Evolutionary conservation across 2,113 vertebrate genomes (phyloP), one percentile per base, ranked within the genome.

Genomic region (Baryphthengus martii): DNA sequence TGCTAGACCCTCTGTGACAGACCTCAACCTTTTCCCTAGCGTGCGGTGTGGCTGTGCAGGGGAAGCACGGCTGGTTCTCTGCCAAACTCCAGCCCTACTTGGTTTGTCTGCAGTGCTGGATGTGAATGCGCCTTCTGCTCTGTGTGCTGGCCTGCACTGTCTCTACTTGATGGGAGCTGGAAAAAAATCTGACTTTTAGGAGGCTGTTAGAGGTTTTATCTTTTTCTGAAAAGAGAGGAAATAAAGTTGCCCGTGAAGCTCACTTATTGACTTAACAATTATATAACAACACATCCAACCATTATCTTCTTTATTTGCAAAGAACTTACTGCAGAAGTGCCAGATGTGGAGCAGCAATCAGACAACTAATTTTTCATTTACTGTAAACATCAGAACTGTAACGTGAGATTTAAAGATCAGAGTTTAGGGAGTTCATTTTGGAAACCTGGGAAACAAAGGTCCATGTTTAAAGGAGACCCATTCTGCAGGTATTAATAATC

Each of bases 1-100:
- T 39, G 11, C 24, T 24, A 3, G 8, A 35, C 44, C 31, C 37
- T 82, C 14, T 40, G 20, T 1, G 0, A 1, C 17, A 42, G 50
- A 29, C 15, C 59, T 44, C 2, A 7, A 2, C 45, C 24, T 71
- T 81, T 84, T 28, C 42, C 24, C 35, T 31, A 19, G 42, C 1
- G 2, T 65, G 61, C 29, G 0, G 0, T 15, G 33, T 23, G 80
- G 33, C 61, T 35, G 61, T 2, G 6, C 14, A 9, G 47, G 42
- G 29, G 70, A 68, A 89, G 42, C 53, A 26, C 50, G 33, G n/a
- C 63, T 79, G 88, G 37, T 49, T 12, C 19, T 44, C 66, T 80
- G 58, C 77, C 58, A 92, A 20, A 52, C 50, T 44, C 17, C 86
- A 89, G 45, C 78, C 56, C 31, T 31, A 0, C 42, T 63, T 73